Evolutionary conservation across 2,797 vertebrate genomes (phyloP), one percentile per base, ranked within the genome.

Genomic region (Hafferia zeledoni): DNA sequence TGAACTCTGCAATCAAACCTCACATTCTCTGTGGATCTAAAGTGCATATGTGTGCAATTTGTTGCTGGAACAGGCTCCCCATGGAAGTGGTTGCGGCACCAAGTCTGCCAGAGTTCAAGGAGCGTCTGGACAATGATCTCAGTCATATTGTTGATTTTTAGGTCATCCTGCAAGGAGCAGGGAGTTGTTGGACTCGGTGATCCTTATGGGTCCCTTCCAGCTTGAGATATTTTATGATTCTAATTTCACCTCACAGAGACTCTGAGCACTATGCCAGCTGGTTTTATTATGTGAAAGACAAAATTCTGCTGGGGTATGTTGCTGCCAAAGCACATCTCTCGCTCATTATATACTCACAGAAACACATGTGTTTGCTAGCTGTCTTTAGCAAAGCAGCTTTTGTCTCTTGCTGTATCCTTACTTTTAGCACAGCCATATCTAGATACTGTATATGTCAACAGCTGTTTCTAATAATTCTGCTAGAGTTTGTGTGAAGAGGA

Each of bases 321-420:
- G 85, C 94, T 97, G 97, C 94, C 97, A 97, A 96, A 96, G 92
- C 83, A 93, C 75, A 87, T 94, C 57, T 83, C 82, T 90, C 50
- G 18, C 24, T 86, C 24, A 17, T 18, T 89, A 19, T 76, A 33
- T 80, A 91, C 74, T 93, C 87, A 90, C 76, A 83, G 89, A 97
- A 97, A 86, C 18, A 35, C 79, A 93, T 94, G 57, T 88, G 53
- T 95, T 97, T 96, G 93, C 82, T 95, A 59, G 82, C 87, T 96
- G 69, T 91, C 71, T 95, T 95, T 52, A 77, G 68, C 61, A 89
- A 83, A 75, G 31, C 28, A 88, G 46, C 61, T 53, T 92, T 89
- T 94, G 74, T 88, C 33, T 94, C 57, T 76, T 56, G 11, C 17
- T 90, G 71, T 91, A n/a, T n/a, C 33, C 41, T 92, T 91, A 43